phyloP scores from a whole-genome alignment of 2,797 vertebrate species.

The Alosa sapidissima region DNA sequence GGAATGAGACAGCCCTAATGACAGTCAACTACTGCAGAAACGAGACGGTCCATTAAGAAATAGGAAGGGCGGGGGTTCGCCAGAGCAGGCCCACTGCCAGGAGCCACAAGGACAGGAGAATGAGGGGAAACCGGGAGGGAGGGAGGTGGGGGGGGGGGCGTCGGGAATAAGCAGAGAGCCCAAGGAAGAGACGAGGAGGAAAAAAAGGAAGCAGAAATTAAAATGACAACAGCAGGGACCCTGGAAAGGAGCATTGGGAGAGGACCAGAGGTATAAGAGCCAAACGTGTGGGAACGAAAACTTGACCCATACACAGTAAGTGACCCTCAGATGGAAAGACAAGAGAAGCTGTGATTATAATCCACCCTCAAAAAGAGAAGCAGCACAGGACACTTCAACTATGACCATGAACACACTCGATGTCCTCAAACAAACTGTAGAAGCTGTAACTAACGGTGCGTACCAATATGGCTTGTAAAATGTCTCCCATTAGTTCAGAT shows the following conservation, averaged over 20 bases:
- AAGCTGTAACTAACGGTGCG: neutral
- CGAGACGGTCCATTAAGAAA: slow-evolving; percentile 34
- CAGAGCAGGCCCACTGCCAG: slow-evolving; percentile 29
- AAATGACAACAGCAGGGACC: neutral
- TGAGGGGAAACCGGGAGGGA: slow-evolving; percentile 19
- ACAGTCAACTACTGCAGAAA: slow-evolving; percentile 43
- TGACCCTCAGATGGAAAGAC: neutral
- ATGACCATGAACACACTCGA: neutral
- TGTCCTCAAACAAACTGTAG: neutral
- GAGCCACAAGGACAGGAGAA: slow-evolving; percentile 30
- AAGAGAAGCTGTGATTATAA: neutral
- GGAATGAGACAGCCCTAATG: slow-evolving; percentile 36
- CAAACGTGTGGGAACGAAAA: neutral
- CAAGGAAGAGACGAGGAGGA: slow-evolving; percentile 8
- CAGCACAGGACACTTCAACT: too few species aligned
- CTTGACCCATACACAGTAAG: neutral
- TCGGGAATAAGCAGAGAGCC: neutral
- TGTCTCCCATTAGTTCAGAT: neutral
- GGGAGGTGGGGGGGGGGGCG: neutral
- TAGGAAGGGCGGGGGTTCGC: slow-evolving; percentile 29
- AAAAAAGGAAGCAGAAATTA: neutral
- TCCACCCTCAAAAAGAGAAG: neutral
- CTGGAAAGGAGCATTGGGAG: neutral
- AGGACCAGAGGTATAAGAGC: neutral
- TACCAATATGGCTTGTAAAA: neutral